Evolutionary conservation across 2,113 vertebrate species (phyloP).

Genomic region (Nipponia nippon): DNA sequence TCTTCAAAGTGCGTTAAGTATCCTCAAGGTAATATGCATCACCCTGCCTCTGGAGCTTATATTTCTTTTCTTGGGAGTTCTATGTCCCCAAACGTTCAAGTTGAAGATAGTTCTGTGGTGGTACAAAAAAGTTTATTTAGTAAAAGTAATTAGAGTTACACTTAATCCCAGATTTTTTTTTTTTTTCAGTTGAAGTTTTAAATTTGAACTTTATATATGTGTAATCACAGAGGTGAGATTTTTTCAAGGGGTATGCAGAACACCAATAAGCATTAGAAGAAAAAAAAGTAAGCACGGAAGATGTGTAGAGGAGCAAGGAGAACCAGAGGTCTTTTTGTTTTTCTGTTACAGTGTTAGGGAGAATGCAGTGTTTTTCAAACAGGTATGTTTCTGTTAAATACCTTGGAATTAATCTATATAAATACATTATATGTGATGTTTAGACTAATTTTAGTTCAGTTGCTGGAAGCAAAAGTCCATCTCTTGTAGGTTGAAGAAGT

Average conservation of each 20-base stretch:
- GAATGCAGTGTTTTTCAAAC: background rate
- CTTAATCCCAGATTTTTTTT: background rate
- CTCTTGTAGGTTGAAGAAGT: background rate
- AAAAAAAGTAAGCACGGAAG: too few relatives aligned
- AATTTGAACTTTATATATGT: background rate
- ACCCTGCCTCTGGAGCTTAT: accelerated
- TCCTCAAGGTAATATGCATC: background rate
- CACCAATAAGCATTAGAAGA: background rate
- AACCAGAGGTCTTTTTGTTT: background rate
- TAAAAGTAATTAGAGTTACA: background rate
- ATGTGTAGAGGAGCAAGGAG: background rate
- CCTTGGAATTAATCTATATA: background rate
- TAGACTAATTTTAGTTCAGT: background rate
- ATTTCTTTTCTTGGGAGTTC: background rate
- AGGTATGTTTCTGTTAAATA: background rate
- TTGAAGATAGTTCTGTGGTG: background rate
- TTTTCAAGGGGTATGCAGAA: background rate
- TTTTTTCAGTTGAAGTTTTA: background rate
- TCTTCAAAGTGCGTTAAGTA: background rate
- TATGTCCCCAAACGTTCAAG: background rate
- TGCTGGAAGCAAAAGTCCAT: background rate
- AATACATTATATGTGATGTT: background rate
- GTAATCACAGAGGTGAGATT: background rate
- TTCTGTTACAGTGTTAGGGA: background rate
- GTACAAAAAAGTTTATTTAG: background rate